Evolutionary conservation across 2,113 vertebrate species (phyloP).

Genomic region (Nycticryphes semicollaris): DNA sequence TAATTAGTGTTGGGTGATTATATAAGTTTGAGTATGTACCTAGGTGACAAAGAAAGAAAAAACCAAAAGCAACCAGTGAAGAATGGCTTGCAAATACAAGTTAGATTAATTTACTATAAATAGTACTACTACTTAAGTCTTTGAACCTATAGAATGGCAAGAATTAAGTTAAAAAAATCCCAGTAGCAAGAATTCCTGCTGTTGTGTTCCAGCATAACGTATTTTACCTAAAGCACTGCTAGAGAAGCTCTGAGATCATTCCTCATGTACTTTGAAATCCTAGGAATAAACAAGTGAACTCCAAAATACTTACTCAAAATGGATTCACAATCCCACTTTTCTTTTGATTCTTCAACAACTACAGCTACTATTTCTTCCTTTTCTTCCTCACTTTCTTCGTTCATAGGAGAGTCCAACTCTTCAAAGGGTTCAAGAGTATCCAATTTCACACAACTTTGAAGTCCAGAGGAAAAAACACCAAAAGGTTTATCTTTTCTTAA

Average conservation of each 20-base stretch:
- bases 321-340: conserved; percentile 97
- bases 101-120: neutral
- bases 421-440: conserved; percentile 81
- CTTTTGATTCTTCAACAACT: conserved; percentile 78
- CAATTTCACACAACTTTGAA: conserved; percentile 78
- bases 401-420: conserved; percentile 57
- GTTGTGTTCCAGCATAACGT: neutral
- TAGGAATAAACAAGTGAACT: neutral
- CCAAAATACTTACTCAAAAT: conserved; percentile 89
- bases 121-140: neutral
- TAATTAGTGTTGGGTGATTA: conserved; percentile 92
- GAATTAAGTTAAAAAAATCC: neutral
- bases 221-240: neutral
- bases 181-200: neutral
- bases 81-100: neutral
- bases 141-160: neutral
- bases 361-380: conserved; percentile 82
- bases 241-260: neutral
- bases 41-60: conserved; percentile 46
- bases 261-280: neutral
- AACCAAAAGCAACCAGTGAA: neutral
- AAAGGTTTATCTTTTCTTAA: neutral
- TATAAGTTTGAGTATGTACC: conserved; percentile 97
- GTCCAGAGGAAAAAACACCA: neutral
- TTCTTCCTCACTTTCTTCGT: conserved; percentile 80